Base-by-base conservation (phyloP, 1,140 invertebrate species). In the Nylanderia fulva region DNA sequence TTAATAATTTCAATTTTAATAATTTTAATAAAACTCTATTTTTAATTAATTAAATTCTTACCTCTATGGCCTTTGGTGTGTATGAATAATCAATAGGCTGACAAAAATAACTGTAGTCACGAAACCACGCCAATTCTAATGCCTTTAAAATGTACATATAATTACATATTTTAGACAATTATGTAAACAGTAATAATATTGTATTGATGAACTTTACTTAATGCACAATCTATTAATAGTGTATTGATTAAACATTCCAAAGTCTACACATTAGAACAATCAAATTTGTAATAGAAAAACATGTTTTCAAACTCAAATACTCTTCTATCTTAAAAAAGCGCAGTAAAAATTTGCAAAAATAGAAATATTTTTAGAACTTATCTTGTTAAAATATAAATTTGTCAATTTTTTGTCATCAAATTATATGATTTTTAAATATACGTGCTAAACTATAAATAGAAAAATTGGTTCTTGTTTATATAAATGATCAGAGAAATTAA, bases 21-120 rank as follows among this genome's bases (percentile, higher is more conserved):
- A 45, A 11, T 33, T 76, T 6, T 42, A 21, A 11, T 48, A 5
- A 75, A 42, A 4, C 5, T 21, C 1, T 42, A 63, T 29, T 76
- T 63, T 1, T 39, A 52, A 54, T 56, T 79, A 11, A 66, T 4
- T 66, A 21, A 39, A 52, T 56, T 69, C 1, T 56, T 95, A 97
- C 96, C 93, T 94, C 91, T 58, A 97, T 87, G 88, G 97, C 96
- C 88, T 96, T 86, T 84, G 96, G 95, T 88, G 95, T 94, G 86
- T 96, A 90, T 5, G 97, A 96, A 92, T 96, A 97, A 93, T 97
- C 96, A 27, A 98, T 95, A 24, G 97, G 96, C 93, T 98, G 95
- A 93, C 98, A 98, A 13, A 96, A 92, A 88, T 96, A 97, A 93
- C 95, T 96, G 87, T 97, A 98, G 33, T 95, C 92, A 5, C 88